Evolutionary conservation across 92 coral and sea anemone species (phyloP).

Genomic region (Siderastrea siderea): DNA sequence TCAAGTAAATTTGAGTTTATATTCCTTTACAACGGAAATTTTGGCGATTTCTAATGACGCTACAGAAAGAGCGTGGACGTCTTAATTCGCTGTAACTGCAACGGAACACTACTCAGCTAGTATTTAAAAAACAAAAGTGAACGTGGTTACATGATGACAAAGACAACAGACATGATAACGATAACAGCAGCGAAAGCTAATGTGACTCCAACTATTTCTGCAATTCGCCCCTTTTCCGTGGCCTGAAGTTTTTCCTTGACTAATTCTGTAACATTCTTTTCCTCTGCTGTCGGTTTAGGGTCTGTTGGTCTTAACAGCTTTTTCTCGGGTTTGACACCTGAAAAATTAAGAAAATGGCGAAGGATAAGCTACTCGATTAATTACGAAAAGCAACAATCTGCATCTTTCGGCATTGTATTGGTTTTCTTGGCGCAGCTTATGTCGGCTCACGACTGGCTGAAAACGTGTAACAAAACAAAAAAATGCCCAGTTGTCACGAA

Average conservation of each 20-base stretch:
- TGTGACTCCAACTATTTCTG: conserved; percentile 62
- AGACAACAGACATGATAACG: conserved; percentile 50
- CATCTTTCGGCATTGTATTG: no score
- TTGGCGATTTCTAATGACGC: no score
- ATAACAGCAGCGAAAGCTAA: conserved; percentile 49
- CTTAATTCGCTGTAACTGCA: neutral
- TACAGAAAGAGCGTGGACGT: neutral
- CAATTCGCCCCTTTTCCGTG: conserved; percentile 21
- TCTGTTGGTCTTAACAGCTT: no score
- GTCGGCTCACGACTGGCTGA: no score
- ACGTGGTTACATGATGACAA: conserved; percentile 30
- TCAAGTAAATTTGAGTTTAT: no score
- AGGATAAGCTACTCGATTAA: neutral
- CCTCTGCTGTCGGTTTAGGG: neutral
- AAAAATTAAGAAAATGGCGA: neutral
- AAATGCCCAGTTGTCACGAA: no score
- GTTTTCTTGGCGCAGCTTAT: no score
- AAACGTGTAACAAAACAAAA: neutral
- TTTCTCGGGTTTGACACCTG: neutral
- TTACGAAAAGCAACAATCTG: no score
- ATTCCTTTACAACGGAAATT: no score
- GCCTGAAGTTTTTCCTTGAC: neutral
- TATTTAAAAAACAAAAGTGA: neutral
- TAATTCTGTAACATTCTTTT: neutral
- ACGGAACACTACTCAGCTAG: neutral